Base-by-base conservation (phyloP, 2,797 vertebrate species). In the Toxotes lorentzi region DNA sequence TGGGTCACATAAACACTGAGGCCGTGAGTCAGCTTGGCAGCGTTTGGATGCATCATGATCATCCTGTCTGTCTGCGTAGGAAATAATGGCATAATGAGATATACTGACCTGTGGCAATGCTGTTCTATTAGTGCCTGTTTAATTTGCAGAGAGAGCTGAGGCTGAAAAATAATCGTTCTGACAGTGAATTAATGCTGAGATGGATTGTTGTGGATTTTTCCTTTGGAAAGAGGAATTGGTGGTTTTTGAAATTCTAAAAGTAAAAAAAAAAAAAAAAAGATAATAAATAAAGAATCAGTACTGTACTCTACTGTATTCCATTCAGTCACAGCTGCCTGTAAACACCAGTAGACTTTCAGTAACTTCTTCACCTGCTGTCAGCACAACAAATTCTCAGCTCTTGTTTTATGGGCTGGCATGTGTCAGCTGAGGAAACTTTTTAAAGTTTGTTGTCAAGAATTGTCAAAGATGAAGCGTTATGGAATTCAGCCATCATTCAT, bases 1-100 rank as follows among this genome's bases (percentile, higher is more conserved):
- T 82, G 79, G 88, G 89, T 89, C 84, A 89, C 69, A 56, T 67
- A 82, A 87, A 88, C 87, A 83, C 68, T 5, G 86, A 48, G 65
- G 70, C 83, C 40, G 69, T 81, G 85, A 91, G 83, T 89, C 76
- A 85, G 76, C 67, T 84, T 83, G 83, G 77, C 75, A 81, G 76
- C 19, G 63, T 79, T 72, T 34, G 73, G 73, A 77, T 59, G 74
- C 82, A 87, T 87, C 80, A 56, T 41, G 60, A 80, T 81, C 30
- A 43, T 21, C 70, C 72, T 74, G 85, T 73, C 88, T 43, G 63
- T 64, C 45, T 35, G 70, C 43, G 61, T 32, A 60, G 40, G 19
- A 61, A 54, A 73, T 48, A 38, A 66, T 56, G 47, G 45, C 64
- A 32, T 69, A 82, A 73, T 73, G 73, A 78, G 71, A 80, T 61